These are phyloP conservation scores for Aviceda subcristata DNA, from an alignment of 2,113 vertebrate species.

Conservation along the genomic window DNA sequence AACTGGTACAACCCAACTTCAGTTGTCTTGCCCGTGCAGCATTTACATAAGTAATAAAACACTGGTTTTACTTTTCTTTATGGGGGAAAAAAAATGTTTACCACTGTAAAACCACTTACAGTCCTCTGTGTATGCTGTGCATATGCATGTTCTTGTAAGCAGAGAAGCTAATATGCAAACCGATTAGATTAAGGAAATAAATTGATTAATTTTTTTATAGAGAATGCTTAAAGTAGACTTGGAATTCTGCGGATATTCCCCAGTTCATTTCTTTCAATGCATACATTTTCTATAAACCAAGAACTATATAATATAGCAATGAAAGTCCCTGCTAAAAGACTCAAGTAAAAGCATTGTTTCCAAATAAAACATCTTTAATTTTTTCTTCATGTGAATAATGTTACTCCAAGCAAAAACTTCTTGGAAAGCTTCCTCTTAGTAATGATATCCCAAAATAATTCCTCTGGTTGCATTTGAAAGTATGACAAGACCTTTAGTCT, in stretches of 20 bases:
- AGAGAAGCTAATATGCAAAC: not conserved
- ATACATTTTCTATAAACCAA: not conserved
- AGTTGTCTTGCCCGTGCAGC: not conserved
- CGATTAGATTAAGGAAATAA: not conserved
- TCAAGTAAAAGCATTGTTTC: not conserved
- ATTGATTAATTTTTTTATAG: not conserved
- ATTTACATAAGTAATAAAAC: not conserved
- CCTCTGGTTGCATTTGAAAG: not conserved
- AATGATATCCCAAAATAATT: not conserved
- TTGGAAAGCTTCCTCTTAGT: not conserved
- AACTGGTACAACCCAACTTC: not conserved
- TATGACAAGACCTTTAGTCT: not conserved
- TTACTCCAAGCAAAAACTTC: not conserved
- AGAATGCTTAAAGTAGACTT: not conserved
- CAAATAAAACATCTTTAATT: not conserved
- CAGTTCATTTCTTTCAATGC: not conserved
- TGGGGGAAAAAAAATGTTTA: not conserved
- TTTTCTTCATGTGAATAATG: not conserved
- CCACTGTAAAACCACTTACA: not conserved
- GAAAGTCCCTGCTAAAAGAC: not conserved
- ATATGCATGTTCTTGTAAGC: not conserved
- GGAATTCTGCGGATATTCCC: not conserved
- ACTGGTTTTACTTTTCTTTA: not conserved
- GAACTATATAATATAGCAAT: not conserved
- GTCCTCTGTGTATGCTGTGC: not conserved